Base-by-base conservation (phyloP, 1,140 invertebrate species). In the Pogonognathellus flavescens region DNA sequence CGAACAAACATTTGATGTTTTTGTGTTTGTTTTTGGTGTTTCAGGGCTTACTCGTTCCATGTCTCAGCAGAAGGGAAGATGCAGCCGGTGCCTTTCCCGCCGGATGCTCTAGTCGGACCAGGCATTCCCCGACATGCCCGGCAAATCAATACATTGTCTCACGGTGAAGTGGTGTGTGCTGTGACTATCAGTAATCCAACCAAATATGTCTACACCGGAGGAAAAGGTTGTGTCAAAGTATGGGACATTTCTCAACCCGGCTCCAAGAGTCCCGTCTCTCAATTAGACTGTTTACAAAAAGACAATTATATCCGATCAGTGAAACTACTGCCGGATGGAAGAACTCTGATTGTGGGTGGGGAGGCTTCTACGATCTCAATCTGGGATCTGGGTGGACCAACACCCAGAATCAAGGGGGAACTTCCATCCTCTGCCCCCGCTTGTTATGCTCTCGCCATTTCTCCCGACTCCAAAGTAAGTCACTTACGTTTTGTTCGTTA, bases 191-290 rank as follows among this genome's bases (percentile, higher is more conserved):
- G 92, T 82, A 96, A 96, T 91, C 95, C 96, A 57, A 97, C 96
- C 84, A 94, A 97, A 90, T 96, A 97, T 91, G 97, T 99, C 8
- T 99, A 98, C 91, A 99, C 98, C 14, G 98, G 98, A n/a, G 98
- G 98, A 82, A 99, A 99, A 91, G 97, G 98, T 70, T 99, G 97
- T 92, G 98, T 99, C 70, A 99, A 99, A 92, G 95, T 99, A n/a
- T 96, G 95, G 95, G 95, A 96, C 89, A 95, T 89, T 14, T 88
- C 95, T 89, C 95, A 96, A 89, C 94, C 95, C 4, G 94, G 93
- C 14, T 92, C 91, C 60, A 95, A 96, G 88, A 95, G 93, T 90
- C 96, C 97, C 7, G 94, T 98, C 2, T 96, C 96, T 85, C 97
- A 98, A 90, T 91, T 99, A 70, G 97, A 99, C 91, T 99, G 97